Conservation (phyloP, 2,888 invertebrate genomes). For the Chrysomela aeneicollis region DNA sequence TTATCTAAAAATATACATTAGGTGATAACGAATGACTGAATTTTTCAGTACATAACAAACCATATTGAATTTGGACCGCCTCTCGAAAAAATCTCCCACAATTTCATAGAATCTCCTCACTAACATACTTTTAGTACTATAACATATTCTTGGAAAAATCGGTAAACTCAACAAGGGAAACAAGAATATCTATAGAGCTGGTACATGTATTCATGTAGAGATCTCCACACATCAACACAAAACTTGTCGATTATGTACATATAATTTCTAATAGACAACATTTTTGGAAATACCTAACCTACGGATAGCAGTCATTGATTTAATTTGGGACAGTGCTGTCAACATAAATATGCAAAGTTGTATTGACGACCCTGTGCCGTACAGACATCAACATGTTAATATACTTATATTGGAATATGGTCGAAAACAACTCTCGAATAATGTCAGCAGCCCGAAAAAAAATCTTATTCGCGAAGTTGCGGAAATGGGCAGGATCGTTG, state of each 20-base stretch:
- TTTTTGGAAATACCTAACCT: conserved; percentile 44
- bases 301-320: conserved; percentile 46
- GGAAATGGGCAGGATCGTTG: too few species aligned
- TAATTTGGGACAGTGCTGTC: conserved; percentile 33
- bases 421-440: neutral
- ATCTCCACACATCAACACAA: neutral
- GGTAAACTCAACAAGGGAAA: conserved; percentile 14
- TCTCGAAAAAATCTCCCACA: neutral
- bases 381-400: conserved; percentile 1
- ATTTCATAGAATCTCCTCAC: conserved; percentile 8
- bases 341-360: conserved; percentile 28
- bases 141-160: conserved; percentile 10
- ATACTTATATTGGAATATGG: conserved; percentile 6
- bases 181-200: conserved; percentile 13
- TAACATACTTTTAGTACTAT: conserved; percentile 3
- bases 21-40: neutral
- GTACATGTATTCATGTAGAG: conserved; percentile 8
- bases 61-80: conserved; percentile 10
- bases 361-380: conserved; percentile 32
- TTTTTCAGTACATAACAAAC: neutral
- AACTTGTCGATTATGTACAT: conserved; percentile 43
- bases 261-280: conserved; percentile 48
- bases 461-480: too few species aligned
- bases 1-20: conserved; percentile 33
- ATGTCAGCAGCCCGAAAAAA: neutral